phyloP scores from a whole-genome alignment of 2,113 vertebrate genomes.

The Brienomyrus brachyistius region DNA sequence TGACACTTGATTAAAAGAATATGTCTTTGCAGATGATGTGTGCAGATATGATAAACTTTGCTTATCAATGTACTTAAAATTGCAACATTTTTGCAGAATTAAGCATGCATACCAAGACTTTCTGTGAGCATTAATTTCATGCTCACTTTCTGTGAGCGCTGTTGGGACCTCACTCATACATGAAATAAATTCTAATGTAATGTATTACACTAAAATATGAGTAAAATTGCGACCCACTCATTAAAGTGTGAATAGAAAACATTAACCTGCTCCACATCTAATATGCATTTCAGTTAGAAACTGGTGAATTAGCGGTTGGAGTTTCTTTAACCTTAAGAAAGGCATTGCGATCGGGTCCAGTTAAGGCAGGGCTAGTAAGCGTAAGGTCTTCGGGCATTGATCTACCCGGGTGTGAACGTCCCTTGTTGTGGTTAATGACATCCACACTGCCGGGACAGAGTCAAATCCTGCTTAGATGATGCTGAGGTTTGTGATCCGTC shows the following conservation, averaged over 20 bases:
- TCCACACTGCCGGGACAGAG: not conserved
- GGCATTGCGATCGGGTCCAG: not conserved
- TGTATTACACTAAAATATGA: not conserved
- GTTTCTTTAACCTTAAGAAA: too few relatives aligned
- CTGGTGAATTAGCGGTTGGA: not conserved
- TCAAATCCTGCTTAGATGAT: not conserved
- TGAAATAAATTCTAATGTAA: not conserved
- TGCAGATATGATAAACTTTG: not conserved
- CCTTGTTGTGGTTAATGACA: not conserved
- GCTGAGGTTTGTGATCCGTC: not conserved
- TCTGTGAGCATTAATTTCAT: too few relatives aligned
- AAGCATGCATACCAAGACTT: not conserved
- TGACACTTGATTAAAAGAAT: not conserved
- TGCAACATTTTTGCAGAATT: not conserved
- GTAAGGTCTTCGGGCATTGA: not conserved
- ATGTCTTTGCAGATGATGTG: not conserved
- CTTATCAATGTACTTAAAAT: not conserved
- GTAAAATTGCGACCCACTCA: too few relatives aligned
- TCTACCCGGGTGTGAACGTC: not conserved
- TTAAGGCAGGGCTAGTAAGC: not conserved
- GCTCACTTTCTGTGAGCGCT: not conserved
- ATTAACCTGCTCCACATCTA: not conserved
- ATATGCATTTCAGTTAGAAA: not conserved
- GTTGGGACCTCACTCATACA: not conserved
- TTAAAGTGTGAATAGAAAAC: not conserved